Evolutionary conservation across 1,140 invertebrate species (phyloP), one percentile per base, ranked within the genome.

Genomic region (Ostrea edulis): DNA sequence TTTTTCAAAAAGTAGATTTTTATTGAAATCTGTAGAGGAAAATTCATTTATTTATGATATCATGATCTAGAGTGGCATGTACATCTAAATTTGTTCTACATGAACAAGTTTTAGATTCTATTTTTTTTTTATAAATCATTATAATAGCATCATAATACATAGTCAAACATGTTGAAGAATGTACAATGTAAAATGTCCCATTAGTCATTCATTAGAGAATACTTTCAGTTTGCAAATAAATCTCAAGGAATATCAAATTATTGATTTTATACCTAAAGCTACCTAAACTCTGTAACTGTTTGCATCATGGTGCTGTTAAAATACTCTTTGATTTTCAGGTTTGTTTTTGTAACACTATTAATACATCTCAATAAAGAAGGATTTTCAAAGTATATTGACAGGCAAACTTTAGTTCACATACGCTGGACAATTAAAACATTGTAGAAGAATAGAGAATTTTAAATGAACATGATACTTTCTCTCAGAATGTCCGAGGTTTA

Each of bases 371-470:
- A 62, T 62, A 77, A 77, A 77, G 68, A 25, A 77, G 68, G 14
- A 25, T 77, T 77, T 77, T 29, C 68, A 77, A 77, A 77, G 68
- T 11, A 71, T 77, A 77, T 77, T 77, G 68, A 77, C 68, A 35
- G 12, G 25, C 68, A 35, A 35, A 77, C 22, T 9, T 77, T 14
- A 35, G 68, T 77, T 25, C 68, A 77, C 68, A 77, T 11, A 77
- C 58, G 11, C 8, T 77, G 68, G 68, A 29, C 68, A 77, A 35
- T 77, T 77, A 14, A 77, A 77, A 77, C 25, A 77, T 3, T 29
- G 25, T 11, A 9, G 29, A 35, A 35, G 25, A 77, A 77, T 29
- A 8, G 25, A 77, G 12, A 35, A 12, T 35, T 77, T 3, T 29
- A 35, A 29, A 77, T 77, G 68, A 77, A 77, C 68, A 35, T 14